These are phyloP conservation scores for Drosophila tripunctata DNA, from an alignment of 2,888 invertebrate species.

Conservation along the genomic window DNA sequence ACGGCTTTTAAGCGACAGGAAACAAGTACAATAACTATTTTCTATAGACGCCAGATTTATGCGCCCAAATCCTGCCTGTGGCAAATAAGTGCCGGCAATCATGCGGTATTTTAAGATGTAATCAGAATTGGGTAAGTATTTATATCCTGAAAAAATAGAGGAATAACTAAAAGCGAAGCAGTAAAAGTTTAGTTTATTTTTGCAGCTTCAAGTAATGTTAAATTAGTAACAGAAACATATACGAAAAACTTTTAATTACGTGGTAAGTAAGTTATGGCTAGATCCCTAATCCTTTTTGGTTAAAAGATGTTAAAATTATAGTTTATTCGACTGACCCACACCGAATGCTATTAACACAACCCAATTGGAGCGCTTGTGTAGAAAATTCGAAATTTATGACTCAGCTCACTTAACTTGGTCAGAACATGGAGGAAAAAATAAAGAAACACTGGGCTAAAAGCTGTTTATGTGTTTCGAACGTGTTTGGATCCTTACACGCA, in stretches of 20 bases:
- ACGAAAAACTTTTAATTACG: conserved; percentile 7
- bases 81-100: conserved; percentile 40
- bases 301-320: conserved; percentile 32
- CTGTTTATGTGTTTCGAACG: conserved; percentile 73
- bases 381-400: conserved; percentile 66
- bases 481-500: conserved; percentile 63
- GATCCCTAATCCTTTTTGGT: conserved; percentile 5
- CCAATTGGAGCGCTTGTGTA: conserved; percentile 14
- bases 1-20: conserved; percentile 71
- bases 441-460: conserved; percentile 50
- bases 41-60: conserved; percentile 66
- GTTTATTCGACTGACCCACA: conserved; percentile 18
- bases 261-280: conserved; percentile 2
- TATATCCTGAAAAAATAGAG: background rate
- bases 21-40: conserved; percentile 46
- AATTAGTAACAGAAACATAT: background rate
- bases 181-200: background rate
- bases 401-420: conserved; percentile 54
- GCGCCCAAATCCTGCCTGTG: conserved; percentile 27
- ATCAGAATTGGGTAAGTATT: background rate
- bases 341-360: background rate
- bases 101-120: conserved; percentile 53
- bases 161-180: background rate
- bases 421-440: conserved; percentile 13
- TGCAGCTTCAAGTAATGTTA: background rate